Evolutionary conservation across 1,140 invertebrate genomes (phyloP).

Genomic region (Rhopalosiphum maidis): DNA sequence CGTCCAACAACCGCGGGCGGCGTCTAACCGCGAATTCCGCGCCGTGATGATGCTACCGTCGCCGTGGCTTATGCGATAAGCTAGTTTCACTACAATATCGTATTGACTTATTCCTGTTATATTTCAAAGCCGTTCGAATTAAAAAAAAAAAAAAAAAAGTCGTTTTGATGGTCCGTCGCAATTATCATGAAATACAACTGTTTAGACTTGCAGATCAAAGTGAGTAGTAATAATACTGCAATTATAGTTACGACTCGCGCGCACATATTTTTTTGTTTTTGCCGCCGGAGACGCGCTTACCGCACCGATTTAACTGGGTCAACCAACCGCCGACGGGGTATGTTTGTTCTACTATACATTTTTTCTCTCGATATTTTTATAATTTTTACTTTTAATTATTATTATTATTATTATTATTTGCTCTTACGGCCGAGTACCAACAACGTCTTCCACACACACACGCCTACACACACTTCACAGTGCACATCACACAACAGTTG

Average conservation of each 20-base stretch:
- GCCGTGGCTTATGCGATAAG: background rate
- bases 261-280: background rate
- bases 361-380: background rate
- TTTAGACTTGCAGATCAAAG: slow-evolving; percentile 12
- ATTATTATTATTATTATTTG: background rate
- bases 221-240: background rate
- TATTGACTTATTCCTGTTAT: background rate
- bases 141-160: background rate
- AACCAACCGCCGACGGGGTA: background rate
- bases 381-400: background rate
- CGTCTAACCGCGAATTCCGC: background rate
- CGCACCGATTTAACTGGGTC: background rate
- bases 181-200: slow-evolving; percentile 18
- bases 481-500: background rate
- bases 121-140: background rate
- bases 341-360: slow-evolving; percentile 17
- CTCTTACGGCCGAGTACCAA: background rate
- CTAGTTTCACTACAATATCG: background rate
- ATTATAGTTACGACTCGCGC: background rate
- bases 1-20: slow-evolving; percentile 24
- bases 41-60: background rate
- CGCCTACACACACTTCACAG: background rate
- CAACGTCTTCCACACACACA: background rate
- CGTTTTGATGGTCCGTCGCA: background rate
- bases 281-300: background rate